phyloP scores from a whole-genome alignment of 2,888 invertebrate species.

The Rotaria sp. region DNA sequence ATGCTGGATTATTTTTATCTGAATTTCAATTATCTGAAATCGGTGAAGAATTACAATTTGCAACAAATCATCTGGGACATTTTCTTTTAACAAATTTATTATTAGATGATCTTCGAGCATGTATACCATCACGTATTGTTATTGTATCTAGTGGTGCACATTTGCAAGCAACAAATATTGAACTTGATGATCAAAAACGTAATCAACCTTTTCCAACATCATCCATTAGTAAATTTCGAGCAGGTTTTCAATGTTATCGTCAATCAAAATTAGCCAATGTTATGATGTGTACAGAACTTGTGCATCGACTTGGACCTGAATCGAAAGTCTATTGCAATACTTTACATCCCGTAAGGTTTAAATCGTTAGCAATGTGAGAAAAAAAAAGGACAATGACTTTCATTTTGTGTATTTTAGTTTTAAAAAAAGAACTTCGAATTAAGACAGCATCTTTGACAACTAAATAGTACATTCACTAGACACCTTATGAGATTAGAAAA shows the following conservation, averaged over 20 bases:
- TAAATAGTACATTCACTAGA: too few relatives aligned
- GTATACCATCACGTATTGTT: conserved; percentile 67
- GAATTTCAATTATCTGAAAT: conserved; percentile 73
- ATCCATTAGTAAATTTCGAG: not conserved
- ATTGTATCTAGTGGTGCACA: conserved; percentile 83
- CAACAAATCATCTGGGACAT: conserved; percentile 62
- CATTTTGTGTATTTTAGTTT: too few relatives aligned
- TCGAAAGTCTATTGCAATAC: not conserved
- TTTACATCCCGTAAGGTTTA: not conserved
- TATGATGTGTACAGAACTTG: conserved; percentile 49
- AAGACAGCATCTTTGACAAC: too few relatives aligned
- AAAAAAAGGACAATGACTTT: too few relatives aligned
- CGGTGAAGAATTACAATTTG: not conserved
- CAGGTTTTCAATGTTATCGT: conserved; percentile 45
- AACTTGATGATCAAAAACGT: not conserved
- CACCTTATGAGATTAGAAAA: too few relatives aligned
- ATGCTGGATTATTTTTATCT: conserved; percentile 75
- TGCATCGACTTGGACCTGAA: conserved; percentile 36
- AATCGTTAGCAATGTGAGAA: too few relatives aligned
- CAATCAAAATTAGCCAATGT: conserved; percentile 53
- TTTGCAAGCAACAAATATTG: conserved; percentile 38
- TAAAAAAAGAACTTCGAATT: too few relatives aligned
- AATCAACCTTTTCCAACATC: not conserved
- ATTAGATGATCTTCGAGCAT: conserved; percentile 63
- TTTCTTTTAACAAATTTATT: conserved; percentile 74